Evolutionary conservation across 1,140 invertebrate genomes (phyloP).

Genomic region (Aphis gossypii): DNA sequence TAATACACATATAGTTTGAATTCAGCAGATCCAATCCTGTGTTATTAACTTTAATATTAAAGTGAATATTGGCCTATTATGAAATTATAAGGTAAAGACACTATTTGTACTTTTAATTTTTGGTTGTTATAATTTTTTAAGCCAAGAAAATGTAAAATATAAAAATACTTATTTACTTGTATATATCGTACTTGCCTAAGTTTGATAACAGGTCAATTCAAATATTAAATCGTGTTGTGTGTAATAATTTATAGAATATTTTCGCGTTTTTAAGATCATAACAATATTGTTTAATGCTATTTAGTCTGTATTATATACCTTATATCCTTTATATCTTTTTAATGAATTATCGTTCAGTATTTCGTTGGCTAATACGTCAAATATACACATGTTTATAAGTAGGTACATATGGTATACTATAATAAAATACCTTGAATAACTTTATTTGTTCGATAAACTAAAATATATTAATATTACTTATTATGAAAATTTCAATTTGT

Average conservation of each 20-base stretch:
- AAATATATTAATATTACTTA: neutral
- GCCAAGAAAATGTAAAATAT: neutral
- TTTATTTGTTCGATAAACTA: neutral
- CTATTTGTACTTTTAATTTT: neutral
- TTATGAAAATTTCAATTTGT: neutral
- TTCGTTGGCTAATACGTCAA: neutral
- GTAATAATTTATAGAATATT: neutral
- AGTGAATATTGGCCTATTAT: neutral
- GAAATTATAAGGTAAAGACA: neutral
- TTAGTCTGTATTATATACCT: neutral
- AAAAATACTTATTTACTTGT: neutral
- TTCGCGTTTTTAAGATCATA: neutral
- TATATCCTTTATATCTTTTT: no score
- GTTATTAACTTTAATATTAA: neutral
- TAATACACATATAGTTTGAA: neutral
- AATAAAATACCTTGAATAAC: neutral
- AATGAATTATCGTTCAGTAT: neutral
- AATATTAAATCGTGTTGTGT: neutral
- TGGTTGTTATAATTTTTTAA: neutral
- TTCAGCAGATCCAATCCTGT: neutral
- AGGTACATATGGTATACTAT: neutral
- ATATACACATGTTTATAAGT: neutral
- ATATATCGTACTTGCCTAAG: neutral
- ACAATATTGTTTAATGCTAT: neutral
- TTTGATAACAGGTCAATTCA: neutral